Evolutionary conservation across 1,140 invertebrate genomes (phyloP).

Genomic region (Saxidomus purpurata): DNA sequence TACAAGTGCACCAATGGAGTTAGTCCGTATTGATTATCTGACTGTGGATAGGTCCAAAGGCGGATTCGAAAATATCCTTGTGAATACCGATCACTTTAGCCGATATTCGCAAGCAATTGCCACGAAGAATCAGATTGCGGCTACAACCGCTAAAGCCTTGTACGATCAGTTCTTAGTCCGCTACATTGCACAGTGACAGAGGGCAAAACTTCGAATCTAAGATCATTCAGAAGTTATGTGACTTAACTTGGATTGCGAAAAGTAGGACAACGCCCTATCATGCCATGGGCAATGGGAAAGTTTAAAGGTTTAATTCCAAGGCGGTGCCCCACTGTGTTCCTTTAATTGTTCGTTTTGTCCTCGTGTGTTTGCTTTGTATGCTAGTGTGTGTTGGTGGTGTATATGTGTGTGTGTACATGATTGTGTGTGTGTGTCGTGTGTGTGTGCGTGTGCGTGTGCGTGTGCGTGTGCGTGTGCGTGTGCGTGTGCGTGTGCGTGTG

Average conservation of each 20-base stretch:
- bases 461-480: too few relatives aligned
- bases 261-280: slow-evolving; percentile 8
- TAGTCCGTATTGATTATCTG: slow-evolving; percentile 25
- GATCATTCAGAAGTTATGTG: background rate
- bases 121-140: background rate
- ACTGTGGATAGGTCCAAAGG: background rate
- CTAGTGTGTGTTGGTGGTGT: too few relatives aligned
- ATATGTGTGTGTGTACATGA: too few relatives aligned
- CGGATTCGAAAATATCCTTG: slow-evolving; percentile 13
- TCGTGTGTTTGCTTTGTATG: too few relatives aligned
- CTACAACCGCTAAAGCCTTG: background rate
- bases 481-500: too few relatives aligned
- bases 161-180: background rate
- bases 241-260: background rate
- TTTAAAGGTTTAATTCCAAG: background rate
- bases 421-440: too few relatives aligned
- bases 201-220: slow-evolving; percentile 3
- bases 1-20: background rate
- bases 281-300: background rate
- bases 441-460: too few relatives aligned
- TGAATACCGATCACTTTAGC: slow-evolving; percentile 7
- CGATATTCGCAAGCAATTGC: background rate
- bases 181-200: background rate
- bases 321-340: background rate
- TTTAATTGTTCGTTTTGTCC: too few relatives aligned